A percentile compares a stretch with the other conserved stretches of the same genome.
These are phyloP conservation scores for Drosophila rhopaloa DNA, from an alignment of 1,140 invertebrate genomes.

Conservation along the genomic window DNA sequence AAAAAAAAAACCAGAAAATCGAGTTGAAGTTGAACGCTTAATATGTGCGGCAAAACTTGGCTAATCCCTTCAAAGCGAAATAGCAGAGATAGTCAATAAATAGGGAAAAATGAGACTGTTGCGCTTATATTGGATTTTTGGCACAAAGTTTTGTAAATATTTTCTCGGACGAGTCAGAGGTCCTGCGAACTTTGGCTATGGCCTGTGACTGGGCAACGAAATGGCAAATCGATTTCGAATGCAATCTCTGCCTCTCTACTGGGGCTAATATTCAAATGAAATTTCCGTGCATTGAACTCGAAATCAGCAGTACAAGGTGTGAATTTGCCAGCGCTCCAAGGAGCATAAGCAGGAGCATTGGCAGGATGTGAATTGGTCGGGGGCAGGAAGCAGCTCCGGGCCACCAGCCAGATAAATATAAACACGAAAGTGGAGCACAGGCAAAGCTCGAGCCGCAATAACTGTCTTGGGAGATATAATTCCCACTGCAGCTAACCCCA, in stretches of 20 bases:
- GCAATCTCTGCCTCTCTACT: conserved; percentile 34
- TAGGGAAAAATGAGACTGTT: conserved; percentile 50
- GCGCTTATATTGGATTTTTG: conserved; percentile 53
- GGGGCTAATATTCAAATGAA: conserved; percentile 67
- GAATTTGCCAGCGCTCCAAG: conserved; percentile 57
- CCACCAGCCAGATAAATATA: conserved; percentile 52
- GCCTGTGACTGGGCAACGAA: conserved; percentile 51
- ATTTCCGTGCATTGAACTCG: conserved; percentile 66
- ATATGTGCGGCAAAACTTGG: conserved; percentile 59
- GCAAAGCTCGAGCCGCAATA: conserved; percentile 42
- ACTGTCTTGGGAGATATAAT: conserved; percentile 55
- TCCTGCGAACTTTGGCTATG: conserved; percentile 17
- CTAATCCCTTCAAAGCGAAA: conserved; percentile 57
- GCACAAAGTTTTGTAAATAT: conserved; percentile 47
- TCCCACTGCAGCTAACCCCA: conserved; percentile 9
- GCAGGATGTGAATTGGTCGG: conserved; percentile 33
- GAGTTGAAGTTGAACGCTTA: conserved; percentile 59
- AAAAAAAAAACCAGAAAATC: conserved; percentile 48
- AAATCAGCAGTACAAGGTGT: conserved; percentile 53
- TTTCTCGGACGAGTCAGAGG: conserved; percentile 13
- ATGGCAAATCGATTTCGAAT: conserved; percentile 68
- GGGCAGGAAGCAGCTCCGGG: conserved; percentile 36
- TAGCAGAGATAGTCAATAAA: conserved; percentile 45
- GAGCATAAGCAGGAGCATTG: conserved; percentile 3
- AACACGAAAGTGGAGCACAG: conserved; percentile 46